Base-by-base conservation (phyloP, 2,113 vertebrate genomes). In the Ranitomeya variabilis region DNA sequence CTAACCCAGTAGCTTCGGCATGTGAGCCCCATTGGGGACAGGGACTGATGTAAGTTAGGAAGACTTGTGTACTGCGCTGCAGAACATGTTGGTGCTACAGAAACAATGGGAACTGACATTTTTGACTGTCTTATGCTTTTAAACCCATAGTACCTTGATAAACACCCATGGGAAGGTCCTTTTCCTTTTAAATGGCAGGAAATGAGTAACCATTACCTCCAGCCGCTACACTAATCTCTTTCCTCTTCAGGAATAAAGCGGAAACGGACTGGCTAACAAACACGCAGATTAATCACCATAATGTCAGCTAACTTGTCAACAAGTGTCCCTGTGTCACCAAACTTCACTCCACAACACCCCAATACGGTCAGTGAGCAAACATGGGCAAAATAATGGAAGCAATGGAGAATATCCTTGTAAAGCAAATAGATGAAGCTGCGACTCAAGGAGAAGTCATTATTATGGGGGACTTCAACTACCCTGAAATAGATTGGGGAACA, bases 281-380 rank as follows among this genome's bases (percentile, higher is more conserved):
- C 31, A 66, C 26, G 37, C 26, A 37, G 57, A 82, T 82, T 82
- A 62, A 82, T 82, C 80, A 82, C 59, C 80, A 82, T 64, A 19
- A 82, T 51, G 59, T 66, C 80, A 45, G 23, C 9, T 64, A 6
- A 19, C 31, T 64, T 82, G 80, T 82, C 59, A 82, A 82, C 80
- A 64, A 82, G 59, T 64, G 60, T 66, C 71, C 71, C 71, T 10
- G 16, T 74, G 71, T 74, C 71, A 74, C 71, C 71, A 19, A 51
- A 45, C 37, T 19, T 31, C 3, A 6, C 23, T 15, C 23, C 69
- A 13, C 6, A 45, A 73, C 69, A 37, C 71, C 71, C 71, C 19
- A 74, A 74, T 45, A 74, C 31, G 45, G 26, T 23, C 15, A 74
- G 2, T 45, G 71, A 51, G 1, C 19, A 74, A 45, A 74, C 26